These are phyloP conservation scores for Nymphalis io DNA, from an alignment of 1,140 invertebrate species.

Conservation along the genomic window DNA sequence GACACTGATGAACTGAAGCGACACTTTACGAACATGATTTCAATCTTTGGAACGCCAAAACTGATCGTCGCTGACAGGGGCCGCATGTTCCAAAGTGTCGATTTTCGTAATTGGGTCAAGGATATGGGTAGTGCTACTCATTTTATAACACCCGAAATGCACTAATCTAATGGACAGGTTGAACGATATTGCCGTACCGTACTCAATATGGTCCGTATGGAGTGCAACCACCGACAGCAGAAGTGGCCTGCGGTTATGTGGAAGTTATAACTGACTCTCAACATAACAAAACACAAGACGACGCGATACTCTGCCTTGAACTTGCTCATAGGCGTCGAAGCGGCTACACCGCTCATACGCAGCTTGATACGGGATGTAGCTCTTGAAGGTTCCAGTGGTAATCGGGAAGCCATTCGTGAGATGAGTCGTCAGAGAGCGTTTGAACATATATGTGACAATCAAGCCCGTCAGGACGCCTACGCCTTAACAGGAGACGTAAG, in stretches of 20 bases:
- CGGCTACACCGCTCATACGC: conserved; percentile 26
- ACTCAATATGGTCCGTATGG: conserved; percentile 33
- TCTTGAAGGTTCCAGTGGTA: background rate
- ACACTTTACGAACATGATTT: conserved; percentile 21
- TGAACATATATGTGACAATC: conserved; percentile 20
- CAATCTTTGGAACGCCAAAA: conserved; percentile 24
- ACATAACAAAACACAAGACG: conserved; percentile 33
- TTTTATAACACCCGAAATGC: conserved; percentile 39
- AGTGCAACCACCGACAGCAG: conserved; percentile 8
- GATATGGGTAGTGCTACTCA: conserved; percentile 24
- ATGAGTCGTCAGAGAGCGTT: conserved; percentile 17
- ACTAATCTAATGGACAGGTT: conserved; percentile 25
- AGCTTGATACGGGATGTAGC: conserved; percentile 32
- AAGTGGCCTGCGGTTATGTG: conserved; percentile 29
- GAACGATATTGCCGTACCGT: conserved; percentile 14
- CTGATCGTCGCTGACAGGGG: conserved; percentile 22
- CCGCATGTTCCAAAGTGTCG: conserved; percentile 20
- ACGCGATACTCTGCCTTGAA: conserved; percentile 25
- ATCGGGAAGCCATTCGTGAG: conserved; percentile 21
- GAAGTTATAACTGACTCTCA: conserved; percentile 30
- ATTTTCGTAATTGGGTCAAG: conserved; percentile 9
- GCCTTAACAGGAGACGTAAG: conserved; percentile 21
- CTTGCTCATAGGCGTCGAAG: conserved; percentile 30
- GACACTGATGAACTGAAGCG: conserved; percentile 23
- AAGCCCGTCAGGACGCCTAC: conserved; percentile 7